Base-by-base conservation (phyloP, 2,113 vertebrate species). In the Pseudopodoces humilis region DNA sequence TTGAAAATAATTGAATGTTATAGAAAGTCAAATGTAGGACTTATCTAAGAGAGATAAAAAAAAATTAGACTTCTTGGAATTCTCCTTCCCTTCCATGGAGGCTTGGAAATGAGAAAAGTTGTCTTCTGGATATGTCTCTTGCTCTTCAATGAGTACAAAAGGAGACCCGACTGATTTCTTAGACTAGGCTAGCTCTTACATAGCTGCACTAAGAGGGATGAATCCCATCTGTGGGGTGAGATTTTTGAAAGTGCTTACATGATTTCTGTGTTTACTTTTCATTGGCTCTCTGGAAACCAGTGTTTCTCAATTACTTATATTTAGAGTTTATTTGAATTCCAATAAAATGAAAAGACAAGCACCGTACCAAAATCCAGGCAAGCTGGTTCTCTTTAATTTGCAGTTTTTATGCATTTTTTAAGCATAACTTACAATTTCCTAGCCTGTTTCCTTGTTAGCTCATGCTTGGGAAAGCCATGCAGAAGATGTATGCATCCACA, bases 41-140 rank as follows among this genome's bases (percentile, higher is more conserved):
- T 67, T 39, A 27, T 50, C 16, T 76, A n/a, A 15, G 9, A 21
- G 33, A 43, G 77, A 75, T 50, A 7, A 8, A 72, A 80, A 58
- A 76, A 82, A 90, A 71, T 46, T 46, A 43, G 16, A 31, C 31
- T 87, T 74, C 31, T 58, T 60, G 13, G 30, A 79, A 46, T 68
- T 83, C 23, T 86, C 9, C 24, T 88, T 4, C 27, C 7, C 5
- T 86, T 86, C 39, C 7, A 15, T 24, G 6, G 15, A 64, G 33
- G 55, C 9, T 21, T 0, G 56, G 35, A 87, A 93, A 84, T 28
- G 19, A 90, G n/a, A 76, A 83, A 90, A 60, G 9, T 33, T 69
- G 10, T 2, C 21, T 68, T 80, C 63, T 65, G 53, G 6, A 27
- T 62, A 28, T 1, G 0, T 6, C 11, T 72, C 0, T 75, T 2